phyloP scores from a whole-genome alignment of 2,888 invertebrate species.

The Conomelus anceps region DNA sequence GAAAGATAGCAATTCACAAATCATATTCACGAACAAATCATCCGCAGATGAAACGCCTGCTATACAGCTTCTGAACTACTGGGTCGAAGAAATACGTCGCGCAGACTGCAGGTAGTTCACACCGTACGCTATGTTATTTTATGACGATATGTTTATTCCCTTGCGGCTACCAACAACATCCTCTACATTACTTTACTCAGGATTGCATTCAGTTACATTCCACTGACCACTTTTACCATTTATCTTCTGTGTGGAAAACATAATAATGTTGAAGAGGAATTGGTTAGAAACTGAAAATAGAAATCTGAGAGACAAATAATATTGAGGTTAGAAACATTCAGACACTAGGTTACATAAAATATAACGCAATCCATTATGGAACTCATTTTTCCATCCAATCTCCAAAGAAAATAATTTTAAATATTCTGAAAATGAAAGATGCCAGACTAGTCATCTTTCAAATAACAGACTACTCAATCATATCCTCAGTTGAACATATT shows the following conservation, averaged over 20 bases:
- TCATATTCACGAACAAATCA: conserved; percentile 7
- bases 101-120: neutral
- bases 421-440: no score
- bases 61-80: neutral
- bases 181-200: no score
- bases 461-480: no score
- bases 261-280: neutral
- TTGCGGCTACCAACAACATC: neutral
- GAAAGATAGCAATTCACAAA: conserved; percentile 9
- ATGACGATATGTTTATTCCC: neutral
- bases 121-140: neutral
- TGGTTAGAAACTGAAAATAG: neutral
- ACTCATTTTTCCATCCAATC: no score
- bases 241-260: neutral
- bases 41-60: neutral
- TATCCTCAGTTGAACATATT: no score
- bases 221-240: neutral
- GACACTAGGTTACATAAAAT: no score
- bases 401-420: no score
- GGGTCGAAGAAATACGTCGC: neutral
- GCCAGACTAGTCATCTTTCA: no score
- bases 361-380: no score
- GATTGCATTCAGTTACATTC: neutral
- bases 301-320: no score
- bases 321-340: no score